Conservation (phyloP, 2,888 invertebrate species). For the Hirtodrosophila histrioides region DNA sequence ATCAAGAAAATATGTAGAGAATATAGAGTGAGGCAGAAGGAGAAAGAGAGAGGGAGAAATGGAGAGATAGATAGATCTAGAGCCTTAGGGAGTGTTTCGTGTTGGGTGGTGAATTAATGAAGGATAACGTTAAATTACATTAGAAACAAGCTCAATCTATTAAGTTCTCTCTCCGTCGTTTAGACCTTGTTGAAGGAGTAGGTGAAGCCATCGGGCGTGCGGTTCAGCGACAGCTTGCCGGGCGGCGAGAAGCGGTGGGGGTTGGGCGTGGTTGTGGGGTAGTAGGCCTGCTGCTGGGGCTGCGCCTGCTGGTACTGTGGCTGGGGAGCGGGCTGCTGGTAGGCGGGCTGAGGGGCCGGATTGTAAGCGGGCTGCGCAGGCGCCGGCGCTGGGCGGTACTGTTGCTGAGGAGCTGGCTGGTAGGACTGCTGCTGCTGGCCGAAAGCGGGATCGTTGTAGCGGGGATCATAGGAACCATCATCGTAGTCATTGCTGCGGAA, state of each 20-base stretch:
- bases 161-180: conserved; percentile 64
- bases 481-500: conserved; percentile 81
- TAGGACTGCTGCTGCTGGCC: conserved; percentile 79
- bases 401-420: conserved; percentile 84
- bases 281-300: conserved; percentile 82
- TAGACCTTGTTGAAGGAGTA: conserved; percentile 91
- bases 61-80: conserved; percentile 15
- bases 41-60: conserved; percentile 13
- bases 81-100: conserved; percentile 31
- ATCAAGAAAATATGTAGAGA: conserved; percentile 24
- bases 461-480: conserved; percentile 84
- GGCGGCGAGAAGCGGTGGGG: conserved; percentile 93
- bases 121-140: conserved; percentile 52
- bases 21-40: conserved; percentile 19
- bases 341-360: conserved; percentile 85
- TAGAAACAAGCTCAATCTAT: conserved; percentile 73
- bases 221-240: conserved; percentile 93
- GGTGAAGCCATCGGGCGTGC: conserved; percentile 94
- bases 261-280: conserved; percentile 87
- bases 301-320: conserved; percentile 81
- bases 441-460: conserved; percentile 84
- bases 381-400: conserved; percentile 76
- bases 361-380: conserved; percentile 77
- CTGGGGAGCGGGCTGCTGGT: conserved; percentile 85
- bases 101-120: conserved; percentile 36